Evolutionary conservation across 2,797 vertebrate species (phyloP), one percentile per base, ranked within the genome.

Genomic region (Amniataba percoides): DNA sequence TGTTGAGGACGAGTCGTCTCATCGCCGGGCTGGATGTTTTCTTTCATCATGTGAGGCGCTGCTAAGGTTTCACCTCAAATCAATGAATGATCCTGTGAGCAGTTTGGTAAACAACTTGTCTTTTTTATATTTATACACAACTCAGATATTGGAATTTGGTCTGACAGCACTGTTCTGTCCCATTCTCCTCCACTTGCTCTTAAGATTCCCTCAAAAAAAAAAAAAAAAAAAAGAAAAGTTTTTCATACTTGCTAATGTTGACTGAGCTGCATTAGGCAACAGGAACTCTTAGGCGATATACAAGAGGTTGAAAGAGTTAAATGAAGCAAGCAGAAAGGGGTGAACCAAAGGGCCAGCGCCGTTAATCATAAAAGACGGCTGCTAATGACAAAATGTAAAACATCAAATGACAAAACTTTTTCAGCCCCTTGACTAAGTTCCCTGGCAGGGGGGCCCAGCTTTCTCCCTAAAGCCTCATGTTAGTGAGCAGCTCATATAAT

Each of bases 331-430:
- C 60, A 59, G 78, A 65, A 43, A 18, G 74, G 86, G 86, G 77
- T 85, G 82, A 88, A 78, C 74, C 67, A 43, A 60, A 84, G 74
- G 88, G 71, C 81, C 65, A 68, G 13, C 27, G 7, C 70, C 80
- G 86, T 66, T 90, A 82, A 84, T 90, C 78, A 81, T 81, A 76
- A 87, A 83, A 84, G 85, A 87, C n/a, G 51, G 53, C 82, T 74
- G 75, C 82, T 89, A 88, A 92, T 86, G 82, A 92, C 87, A 78
- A 87, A 88, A 92, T 90, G 75, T 82, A 80, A 80, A 79, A 88
- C 87, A 88, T 86, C 76, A 92, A 88, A 87, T 88, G 71, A 86
- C 82, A 84, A 89, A 93, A 92, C 81, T 81, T 92, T 89, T 75
- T 77, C 76, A 77, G 78, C 77, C 72, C 82, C 82, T 80, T 69